These are phyloP conservation scores for Bergia puertoricense DNA, from an alignment of 92 coral and sea anemone genomes.

Conservation along the genomic window DNA sequence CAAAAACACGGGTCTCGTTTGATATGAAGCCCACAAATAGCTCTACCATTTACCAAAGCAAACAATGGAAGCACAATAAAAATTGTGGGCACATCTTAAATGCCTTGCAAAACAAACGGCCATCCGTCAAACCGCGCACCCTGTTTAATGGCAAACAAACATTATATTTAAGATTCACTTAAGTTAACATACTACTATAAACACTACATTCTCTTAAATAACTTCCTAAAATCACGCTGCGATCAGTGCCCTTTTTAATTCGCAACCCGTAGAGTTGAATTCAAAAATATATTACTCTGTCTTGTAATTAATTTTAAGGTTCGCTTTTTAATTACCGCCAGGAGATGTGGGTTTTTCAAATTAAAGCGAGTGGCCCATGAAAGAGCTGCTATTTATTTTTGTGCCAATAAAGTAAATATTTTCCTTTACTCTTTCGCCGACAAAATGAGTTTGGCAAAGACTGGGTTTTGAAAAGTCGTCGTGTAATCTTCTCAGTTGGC, in stretches of 20 bases:
- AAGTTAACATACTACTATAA: constrained; percentile 17
- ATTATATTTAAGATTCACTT: constrained; percentile 5
- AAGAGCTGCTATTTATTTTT: constrained; percentile 52
- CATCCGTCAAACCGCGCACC: constrained; percentile 29
- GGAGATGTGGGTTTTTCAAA: constrained; percentile 84
- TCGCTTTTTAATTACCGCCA: constrained; percentile 67
- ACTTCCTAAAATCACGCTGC: constrained; percentile 37
- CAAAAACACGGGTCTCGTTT: constrained; percentile 45
- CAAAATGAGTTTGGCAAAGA: constrained; percentile 46
- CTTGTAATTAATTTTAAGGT: constrained; percentile 44
- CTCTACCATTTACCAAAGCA: constrained; percentile 66
- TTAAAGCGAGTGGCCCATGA: constrained; percentile 77
- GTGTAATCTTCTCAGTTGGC: neutral
- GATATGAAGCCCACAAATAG: constrained; percentile 53
- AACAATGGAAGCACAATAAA: constrained; percentile 65
- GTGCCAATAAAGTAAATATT: constrained; percentile 69
- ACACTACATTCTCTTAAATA: constrained; percentile 18
- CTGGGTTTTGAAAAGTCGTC: neutral
- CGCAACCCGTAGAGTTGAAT: constrained; percentile 44
- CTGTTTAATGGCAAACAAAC: constrained; percentile 31
- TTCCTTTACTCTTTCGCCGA: constrained; percentile 41
- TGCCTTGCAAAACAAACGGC: constrained; percentile 33
- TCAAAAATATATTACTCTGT: constrained; percentile 42
- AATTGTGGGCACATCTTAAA: constrained; percentile 46
- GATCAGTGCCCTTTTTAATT: constrained; percentile 28